These are phyloP conservation scores for Smittia sp. DNA, from an alignment of 2,888 invertebrate genomes.

Conservation along the genomic window DNA sequence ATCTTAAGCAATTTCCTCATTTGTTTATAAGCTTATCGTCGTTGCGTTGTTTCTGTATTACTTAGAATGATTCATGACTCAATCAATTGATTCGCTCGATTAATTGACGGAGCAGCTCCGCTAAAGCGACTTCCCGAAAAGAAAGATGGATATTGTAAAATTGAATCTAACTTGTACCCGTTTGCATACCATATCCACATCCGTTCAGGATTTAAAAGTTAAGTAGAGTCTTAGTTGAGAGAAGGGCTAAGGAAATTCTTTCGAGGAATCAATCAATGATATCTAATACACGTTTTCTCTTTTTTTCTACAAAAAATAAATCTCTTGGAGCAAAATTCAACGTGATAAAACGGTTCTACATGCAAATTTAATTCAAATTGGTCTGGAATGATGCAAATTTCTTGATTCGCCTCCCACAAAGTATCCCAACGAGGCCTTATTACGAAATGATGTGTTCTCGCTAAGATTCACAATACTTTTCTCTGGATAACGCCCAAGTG, in stretches of 20 bases:
- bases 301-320: conserved; percentile 8
- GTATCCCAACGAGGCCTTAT: too few relatives aligned
- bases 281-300: not conserved
- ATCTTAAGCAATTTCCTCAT: not conserved
- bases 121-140: not conserved
- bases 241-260: not conserved
- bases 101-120: not conserved
- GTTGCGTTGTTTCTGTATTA: conserved; percentile 6
- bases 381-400: conserved; percentile 18
- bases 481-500: too few relatives aligned
- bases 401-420: too few relatives aligned
- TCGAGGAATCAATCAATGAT: not conserved
- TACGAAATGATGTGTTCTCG: too few relatives aligned
- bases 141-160: not conserved
- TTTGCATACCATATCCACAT: not conserved
- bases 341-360: not conserved
- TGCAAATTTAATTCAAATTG: not conserved
- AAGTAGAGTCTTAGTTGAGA: not conserved
- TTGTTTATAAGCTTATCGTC: conserved; percentile 33
- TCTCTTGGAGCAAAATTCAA: not conserved
- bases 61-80: conserved; percentile 23
- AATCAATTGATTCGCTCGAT: not conserved
- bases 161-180: conserved; percentile 20
- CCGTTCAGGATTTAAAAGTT: not conserved
- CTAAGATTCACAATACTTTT: too few relatives aligned